phyloP scores from a whole-genome alignment of 2,113 vertebrate genomes.

The Ptilonorhynchus violaceus region DNA sequence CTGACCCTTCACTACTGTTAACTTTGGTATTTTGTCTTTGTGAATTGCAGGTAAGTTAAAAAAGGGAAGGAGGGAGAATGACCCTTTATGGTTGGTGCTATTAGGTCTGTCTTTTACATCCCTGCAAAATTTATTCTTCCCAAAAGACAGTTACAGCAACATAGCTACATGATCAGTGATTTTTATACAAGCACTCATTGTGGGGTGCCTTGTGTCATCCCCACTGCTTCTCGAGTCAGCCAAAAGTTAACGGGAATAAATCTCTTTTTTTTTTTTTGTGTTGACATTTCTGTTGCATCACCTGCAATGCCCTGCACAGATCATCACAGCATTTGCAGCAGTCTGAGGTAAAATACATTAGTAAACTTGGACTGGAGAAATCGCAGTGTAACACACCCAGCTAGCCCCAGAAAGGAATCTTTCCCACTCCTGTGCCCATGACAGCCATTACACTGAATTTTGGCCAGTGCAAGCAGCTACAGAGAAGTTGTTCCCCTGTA shows the following conservation, averaged over 20 bases:
- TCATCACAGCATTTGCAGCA: background rate
- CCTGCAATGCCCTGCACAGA: background rate
- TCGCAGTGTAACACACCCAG: background rate
- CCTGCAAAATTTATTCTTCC: background rate
- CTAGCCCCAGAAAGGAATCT: background rate
- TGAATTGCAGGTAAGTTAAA: background rate
- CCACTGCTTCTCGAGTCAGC: background rate
- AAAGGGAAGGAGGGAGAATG: background rate
- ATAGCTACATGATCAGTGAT: background rate
- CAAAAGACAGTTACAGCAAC: background rate
- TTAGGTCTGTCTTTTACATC: background rate
- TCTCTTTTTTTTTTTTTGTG: background rate
- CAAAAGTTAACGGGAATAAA: background rate
- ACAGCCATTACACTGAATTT: background rate
- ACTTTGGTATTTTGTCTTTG: background rate
- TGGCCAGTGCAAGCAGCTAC: background rate
- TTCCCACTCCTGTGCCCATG: background rate
- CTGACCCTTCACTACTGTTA: background rate
- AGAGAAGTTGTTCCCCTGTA: background rate
- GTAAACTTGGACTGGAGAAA: background rate
- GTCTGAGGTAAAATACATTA: background rate
- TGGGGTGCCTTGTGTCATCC: background rate
- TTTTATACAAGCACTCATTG: background rate
- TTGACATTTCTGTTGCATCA: background rate
- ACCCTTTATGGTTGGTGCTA: background rate